Evolutionary conservation across 2,797 vertebrate species (phyloP).

Genomic region (Centropyge bicolor): DNA sequence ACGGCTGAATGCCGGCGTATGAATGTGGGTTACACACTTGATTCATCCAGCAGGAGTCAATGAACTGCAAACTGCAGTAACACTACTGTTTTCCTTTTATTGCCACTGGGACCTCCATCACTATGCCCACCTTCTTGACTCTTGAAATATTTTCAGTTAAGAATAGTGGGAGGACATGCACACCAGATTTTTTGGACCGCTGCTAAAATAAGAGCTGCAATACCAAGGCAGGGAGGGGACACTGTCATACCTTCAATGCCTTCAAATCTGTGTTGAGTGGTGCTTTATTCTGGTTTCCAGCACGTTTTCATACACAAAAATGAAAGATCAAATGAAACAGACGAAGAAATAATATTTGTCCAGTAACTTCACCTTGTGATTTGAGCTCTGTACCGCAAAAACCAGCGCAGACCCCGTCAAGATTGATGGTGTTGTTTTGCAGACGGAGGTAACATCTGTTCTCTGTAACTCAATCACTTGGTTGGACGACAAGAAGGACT

Average conservation of each 20-base stretch:
- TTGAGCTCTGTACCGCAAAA: constrained; percentile 20
- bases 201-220: constrained; percentile 47
- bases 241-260: background rate
- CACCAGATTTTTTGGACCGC: background rate
- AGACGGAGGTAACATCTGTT: constrained; percentile 77
- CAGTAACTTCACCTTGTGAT: background rate
- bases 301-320: background rate
- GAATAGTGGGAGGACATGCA: constrained; percentile 13
- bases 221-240: background rate
- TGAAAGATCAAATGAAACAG: background rate
- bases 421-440: constrained; percentile 76
- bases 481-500: constrained; percentile 45
- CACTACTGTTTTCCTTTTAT: background rate
- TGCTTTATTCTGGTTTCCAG: background rate
- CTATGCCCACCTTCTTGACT: constrained; percentile 27
- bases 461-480: constrained; percentile 71
- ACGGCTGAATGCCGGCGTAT: constrained; percentile 19
- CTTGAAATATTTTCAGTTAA: constrained; percentile 35
- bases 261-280: background rate
- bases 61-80: constrained; percentile 5
- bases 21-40: constrained; percentile 18
- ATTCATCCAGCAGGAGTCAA: constrained; percentile 24
- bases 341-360: background rate
- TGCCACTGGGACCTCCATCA: constrained; percentile 10
- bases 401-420: constrained; percentile 46